Evolutionary conservation across 2,888 invertebrate species (phyloP).

Genomic region (Philopedon plagiatum): DNA sequence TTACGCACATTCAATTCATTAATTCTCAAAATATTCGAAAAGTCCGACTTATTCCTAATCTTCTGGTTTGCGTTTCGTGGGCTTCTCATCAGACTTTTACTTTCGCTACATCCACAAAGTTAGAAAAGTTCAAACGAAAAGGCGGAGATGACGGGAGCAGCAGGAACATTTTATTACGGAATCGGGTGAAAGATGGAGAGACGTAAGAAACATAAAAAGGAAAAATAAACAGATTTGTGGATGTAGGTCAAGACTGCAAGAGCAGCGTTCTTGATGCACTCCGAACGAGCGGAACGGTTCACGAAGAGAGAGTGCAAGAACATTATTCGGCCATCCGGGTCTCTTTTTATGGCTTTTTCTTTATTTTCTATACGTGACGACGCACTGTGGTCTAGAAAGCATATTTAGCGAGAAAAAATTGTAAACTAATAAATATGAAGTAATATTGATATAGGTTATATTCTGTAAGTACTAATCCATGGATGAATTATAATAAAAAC

Average conservation of each 20-base stretch:
- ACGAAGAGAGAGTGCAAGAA: slow-evolving; percentile 59
- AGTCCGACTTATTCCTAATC: background rate
- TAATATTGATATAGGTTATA: too few relatives aligned
- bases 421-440: too few relatives aligned
- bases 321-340: slow-evolving; percentile 19
- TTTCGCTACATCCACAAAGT: slow-evolving; percentile 1
- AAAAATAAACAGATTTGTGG: slow-evolving; percentile 52
- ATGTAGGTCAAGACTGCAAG: slow-evolving; percentile 63
- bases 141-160: background rate
- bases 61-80: too few relatives aligned
- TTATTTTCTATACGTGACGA: slow-evolving; percentile 1
- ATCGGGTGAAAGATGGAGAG: slow-evolving; percentile 21
- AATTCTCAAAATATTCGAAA: too few relatives aligned
- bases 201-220: slow-evolving; percentile 28
- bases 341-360: slow-evolving; percentile 7
- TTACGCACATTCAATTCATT: too few relatives aligned
- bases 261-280: slow-evolving; percentile 8
- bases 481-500: too few relatives aligned
- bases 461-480: too few relatives aligned
- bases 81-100: background rate
- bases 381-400: too few relatives aligned
- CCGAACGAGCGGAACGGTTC: slow-evolving; percentile 10
- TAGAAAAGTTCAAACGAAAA: slow-evolving; percentile 1
- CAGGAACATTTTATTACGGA: slow-evolving; percentile 20
- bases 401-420: too few relatives aligned